These are phyloP conservation scores for Drosophila santomea DNA, from an alignment of 1,140 invertebrate species.

Conservation along the genomic window DNA sequence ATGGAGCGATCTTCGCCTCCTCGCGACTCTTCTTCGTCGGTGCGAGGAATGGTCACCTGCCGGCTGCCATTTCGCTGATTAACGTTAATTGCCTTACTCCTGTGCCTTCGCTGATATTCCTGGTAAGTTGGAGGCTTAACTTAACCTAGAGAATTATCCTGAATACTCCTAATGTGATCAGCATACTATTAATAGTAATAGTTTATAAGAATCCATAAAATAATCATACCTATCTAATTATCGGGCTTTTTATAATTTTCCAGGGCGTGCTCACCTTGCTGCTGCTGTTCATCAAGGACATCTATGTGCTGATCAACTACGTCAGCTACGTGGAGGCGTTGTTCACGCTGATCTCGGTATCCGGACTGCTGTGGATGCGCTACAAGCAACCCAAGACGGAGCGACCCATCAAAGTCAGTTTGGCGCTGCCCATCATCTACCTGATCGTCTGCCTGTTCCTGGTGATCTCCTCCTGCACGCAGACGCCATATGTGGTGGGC, in stretches of 20 bases:
- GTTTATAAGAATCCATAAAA: too few relatives aligned
- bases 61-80: conserved; percentile 94
- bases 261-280: conserved; percentile 92
- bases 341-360: conserved; percentile 95
- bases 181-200: too few relatives aligned
- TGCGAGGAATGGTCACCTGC: conserved; percentile 95
- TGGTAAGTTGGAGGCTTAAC: conserved; percentile 88
- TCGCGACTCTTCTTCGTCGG: conserved; percentile 96
- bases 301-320: conserved; percentile 97
- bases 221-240: neutral
- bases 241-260: conserved; percentile 83
- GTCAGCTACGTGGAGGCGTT: conserved; percentile 96
- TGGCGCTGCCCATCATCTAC: conserved; percentile 92
- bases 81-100: conserved; percentile 94
- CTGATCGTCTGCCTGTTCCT: conserved; percentile 94
- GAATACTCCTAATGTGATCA: too few relatives aligned
- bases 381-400: conserved; percentile 90
- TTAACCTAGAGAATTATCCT: neutral
- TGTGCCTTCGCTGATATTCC: conserved; percentile 94
- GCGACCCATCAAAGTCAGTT: conserved; percentile 89
- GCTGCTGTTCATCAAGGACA: conserved; percentile 93
- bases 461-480: conserved; percentile 92
- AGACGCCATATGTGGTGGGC: conserved; percentile 91
- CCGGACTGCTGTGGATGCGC: conserved; percentile 94
- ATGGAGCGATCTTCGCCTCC: conserved; percentile 95